Conservation (phyloP, 2,113 vertebrate species). For the Leucosticte australis region DNA sequence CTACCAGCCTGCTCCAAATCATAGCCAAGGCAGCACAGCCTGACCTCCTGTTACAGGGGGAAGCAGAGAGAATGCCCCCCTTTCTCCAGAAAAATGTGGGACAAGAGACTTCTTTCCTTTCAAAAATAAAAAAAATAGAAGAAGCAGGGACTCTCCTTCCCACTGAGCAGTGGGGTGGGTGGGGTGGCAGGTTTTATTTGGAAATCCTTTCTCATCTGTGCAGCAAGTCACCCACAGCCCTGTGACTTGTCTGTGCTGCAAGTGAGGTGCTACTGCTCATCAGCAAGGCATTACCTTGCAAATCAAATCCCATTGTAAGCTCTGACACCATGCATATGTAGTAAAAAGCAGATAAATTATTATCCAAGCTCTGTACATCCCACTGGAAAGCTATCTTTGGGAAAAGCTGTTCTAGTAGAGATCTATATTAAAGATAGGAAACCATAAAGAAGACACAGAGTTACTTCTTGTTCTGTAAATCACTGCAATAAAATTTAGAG, state of each 20-base stretch:
- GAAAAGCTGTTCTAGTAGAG: not conserved
- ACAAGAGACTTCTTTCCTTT: not conserved
- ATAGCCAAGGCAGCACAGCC: not conserved
- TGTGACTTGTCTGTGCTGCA: not conserved
- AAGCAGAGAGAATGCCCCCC: accelerated
- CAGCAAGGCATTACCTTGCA: not conserved
- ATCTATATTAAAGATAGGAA: not conserved
- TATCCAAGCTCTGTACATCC: not conserved
- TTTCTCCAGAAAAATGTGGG: not conserved
- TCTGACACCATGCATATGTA: not conserved
- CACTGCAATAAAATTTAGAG: not conserved
- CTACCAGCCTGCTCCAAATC: not conserved
- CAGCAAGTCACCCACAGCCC: not conserved
- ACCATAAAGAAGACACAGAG: not conserved
- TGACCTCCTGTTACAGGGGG: not conserved
- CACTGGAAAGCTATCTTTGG: not conserved
- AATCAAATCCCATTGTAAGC: not conserved
- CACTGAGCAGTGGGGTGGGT: not conserved
- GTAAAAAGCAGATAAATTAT: not conserved
- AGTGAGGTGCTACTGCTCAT: not conserved
- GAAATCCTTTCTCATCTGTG: not conserved
- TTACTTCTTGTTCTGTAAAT: not conserved
- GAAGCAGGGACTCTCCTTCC: not conserved
- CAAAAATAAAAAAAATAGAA: not conserved
- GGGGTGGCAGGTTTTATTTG: not conserved